These are phyloP conservation scores for Crocodylus rhombifer DNA, from an alignment of 2,797 vertebrate genomes.

Conservation along the genomic window DNA sequence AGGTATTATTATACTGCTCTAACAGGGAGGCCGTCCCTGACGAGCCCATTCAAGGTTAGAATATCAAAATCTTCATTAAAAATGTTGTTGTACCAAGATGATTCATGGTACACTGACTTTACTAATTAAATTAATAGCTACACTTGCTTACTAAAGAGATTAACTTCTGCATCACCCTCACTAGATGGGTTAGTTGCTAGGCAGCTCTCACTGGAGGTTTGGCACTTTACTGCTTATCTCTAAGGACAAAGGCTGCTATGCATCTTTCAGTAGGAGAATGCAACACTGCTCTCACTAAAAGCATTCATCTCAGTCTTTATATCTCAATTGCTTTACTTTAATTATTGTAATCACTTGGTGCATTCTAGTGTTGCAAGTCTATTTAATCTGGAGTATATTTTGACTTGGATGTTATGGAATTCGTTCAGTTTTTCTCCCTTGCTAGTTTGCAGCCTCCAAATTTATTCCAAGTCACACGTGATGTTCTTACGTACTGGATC, in stretches of 20 bases:
- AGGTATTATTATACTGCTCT: neutral
- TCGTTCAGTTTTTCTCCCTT: conserved; percentile 2
- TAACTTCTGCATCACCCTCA: conserved; percentile 70
- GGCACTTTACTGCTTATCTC: conserved; percentile 51
- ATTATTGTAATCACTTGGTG: conserved; percentile 73
- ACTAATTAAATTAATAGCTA: conserved; percentile 84
- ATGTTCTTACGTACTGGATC: neutral
- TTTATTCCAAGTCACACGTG: neutral
- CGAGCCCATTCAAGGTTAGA: conserved; percentile 54
- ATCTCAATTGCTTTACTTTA: conserved; percentile 74
- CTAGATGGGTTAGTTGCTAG: conserved; percentile 74
- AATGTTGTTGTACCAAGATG: conserved; percentile 56
- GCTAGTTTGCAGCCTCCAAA: conserved; percentile 4
- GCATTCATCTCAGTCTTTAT: conserved; percentile 58
- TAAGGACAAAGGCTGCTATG: conserved; percentile 29
- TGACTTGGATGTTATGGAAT: conserved; percentile 8
- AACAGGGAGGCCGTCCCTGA: conserved; percentile 13
- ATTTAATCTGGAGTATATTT: conserved; percentile 65
- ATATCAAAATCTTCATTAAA: conserved; percentile 76
- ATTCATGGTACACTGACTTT: conserved; percentile 76
- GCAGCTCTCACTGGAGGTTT: conserved; percentile 69
- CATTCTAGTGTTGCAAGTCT: conserved; percentile 63
- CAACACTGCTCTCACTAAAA: conserved; percentile 40
- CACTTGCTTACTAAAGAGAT: conserved; percentile 79
- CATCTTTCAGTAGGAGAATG: conserved; percentile 55